Percentiles rank a stretch among this genome's conserved stretches.
These are phyloP conservation scores for Patiria pectinifera DNA, from an alignment of 53 echinoderm and acorn worm genomes.

Conservation along the genomic window DNA sequence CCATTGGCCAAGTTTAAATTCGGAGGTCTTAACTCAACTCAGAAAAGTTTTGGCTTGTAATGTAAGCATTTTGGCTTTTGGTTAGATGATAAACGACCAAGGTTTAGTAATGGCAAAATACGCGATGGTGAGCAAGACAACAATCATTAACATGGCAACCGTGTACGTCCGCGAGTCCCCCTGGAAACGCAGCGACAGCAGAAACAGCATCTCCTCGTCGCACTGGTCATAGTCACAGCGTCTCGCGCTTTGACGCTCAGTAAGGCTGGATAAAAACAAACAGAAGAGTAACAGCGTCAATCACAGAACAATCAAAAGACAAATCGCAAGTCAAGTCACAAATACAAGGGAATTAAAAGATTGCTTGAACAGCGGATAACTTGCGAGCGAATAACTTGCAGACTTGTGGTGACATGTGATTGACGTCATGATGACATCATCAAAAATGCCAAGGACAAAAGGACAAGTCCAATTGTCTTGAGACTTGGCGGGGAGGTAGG, in stretches of 20 bases:
- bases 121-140: constrained; percentile 65
- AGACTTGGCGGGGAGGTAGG: no score
- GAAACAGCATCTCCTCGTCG: constrained; percentile 74
- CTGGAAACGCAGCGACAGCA: constrained; percentile 67
- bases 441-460: no score
- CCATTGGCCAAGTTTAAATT: no score
- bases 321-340: not conserved
- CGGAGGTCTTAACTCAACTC: no score
- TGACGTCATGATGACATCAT: no score
- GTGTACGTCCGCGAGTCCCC: constrained; percentile 75
- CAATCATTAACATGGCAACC: constrained; percentile 61
- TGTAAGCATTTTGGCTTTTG: not conserved
- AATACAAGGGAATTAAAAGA: constrained; percentile 72
- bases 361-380: no score
- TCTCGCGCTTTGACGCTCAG: not conserved
- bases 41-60: no score
- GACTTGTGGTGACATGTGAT: no score
- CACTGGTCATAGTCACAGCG: constrained; percentile 78
- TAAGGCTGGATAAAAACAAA: not conserved
- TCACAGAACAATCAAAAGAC: not conserved
- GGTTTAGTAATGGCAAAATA: constrained; percentile 59
- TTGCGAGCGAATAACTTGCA: no score
- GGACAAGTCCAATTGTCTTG: no score
- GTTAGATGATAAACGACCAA: not conserved
- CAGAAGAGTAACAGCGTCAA: not conserved